Conservation (phyloP, 2,888 invertebrate genomes). For the Polymixis flavicincta region DNA sequence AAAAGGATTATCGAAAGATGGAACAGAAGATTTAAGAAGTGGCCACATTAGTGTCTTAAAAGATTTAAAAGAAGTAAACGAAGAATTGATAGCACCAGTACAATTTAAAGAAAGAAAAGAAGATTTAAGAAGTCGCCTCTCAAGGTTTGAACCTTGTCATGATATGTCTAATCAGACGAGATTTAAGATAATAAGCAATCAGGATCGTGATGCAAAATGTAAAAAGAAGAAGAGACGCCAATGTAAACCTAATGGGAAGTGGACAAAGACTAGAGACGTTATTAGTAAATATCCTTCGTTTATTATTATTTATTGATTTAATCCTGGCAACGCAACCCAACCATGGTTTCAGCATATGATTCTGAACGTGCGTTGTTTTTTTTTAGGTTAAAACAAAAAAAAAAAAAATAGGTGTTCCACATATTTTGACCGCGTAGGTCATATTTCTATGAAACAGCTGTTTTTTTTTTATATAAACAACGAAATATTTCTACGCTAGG, state of each 20-base stretch:
- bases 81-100: no score
- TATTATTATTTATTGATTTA: neutral
- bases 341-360: no score
- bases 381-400: no score
- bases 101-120: neutral
- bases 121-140: neutral
- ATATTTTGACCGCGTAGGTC: no score
- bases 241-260: neutral
- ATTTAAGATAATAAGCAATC: conserved; percentile 12
- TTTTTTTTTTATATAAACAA: no score
- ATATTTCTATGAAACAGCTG: no score
- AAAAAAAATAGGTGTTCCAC: no score
- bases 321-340: neutral
- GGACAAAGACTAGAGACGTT: neutral
- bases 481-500: no score
- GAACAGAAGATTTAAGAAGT: neutral
- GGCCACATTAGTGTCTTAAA: neutral
- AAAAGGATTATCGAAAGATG: neutral
- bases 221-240: neutral
- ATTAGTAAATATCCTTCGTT: neutral
- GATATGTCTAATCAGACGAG: conserved; percentile 13
- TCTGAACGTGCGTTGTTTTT: no score
- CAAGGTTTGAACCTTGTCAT: neutral
- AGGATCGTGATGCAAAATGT: neutral
- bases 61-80: neutral